Conservation (phyloP, 2,113 vertebrate species). For the Microtus pennsylvanicus region DNA sequence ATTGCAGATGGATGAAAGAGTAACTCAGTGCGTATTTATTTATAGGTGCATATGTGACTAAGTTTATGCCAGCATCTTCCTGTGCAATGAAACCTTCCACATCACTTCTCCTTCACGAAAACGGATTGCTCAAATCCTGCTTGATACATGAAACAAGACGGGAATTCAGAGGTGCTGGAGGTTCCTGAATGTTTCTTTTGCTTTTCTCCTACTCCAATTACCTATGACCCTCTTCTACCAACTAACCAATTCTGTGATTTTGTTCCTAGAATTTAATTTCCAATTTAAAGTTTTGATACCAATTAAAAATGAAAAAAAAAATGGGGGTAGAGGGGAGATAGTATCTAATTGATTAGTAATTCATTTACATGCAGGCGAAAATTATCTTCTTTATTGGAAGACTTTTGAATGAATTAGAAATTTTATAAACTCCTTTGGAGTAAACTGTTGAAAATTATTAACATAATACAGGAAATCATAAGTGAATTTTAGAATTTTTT, state of each 20-base stretch:
- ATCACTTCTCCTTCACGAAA: background rate
- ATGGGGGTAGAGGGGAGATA: background rate
- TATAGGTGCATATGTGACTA: background rate
- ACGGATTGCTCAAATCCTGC: background rate
- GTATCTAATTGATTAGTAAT: background rate
- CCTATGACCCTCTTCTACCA: background rate
- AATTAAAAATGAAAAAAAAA: background rate
- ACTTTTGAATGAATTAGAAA: background rate
- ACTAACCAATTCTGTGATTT: background rate
- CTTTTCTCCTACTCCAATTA: background rate
- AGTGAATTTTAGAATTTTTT: background rate
- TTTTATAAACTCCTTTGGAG: background rate
- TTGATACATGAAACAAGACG: background rate
- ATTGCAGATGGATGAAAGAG: background rate
- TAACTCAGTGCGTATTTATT: background rate
- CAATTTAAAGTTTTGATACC: background rate
- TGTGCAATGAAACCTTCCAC: background rate
- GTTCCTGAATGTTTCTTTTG: background rate
- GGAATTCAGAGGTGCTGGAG: background rate
- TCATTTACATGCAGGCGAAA: background rate
- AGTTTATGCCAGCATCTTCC: conserved; percentile 3
- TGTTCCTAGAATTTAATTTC: conserved; percentile 15
- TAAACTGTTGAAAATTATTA: background rate
- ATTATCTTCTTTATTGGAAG: background rate
- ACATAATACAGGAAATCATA: background rate